phyloP scores from a whole-genome alignment of 2,113 vertebrate genomes.

The Callopanchax toddi region DNA sequence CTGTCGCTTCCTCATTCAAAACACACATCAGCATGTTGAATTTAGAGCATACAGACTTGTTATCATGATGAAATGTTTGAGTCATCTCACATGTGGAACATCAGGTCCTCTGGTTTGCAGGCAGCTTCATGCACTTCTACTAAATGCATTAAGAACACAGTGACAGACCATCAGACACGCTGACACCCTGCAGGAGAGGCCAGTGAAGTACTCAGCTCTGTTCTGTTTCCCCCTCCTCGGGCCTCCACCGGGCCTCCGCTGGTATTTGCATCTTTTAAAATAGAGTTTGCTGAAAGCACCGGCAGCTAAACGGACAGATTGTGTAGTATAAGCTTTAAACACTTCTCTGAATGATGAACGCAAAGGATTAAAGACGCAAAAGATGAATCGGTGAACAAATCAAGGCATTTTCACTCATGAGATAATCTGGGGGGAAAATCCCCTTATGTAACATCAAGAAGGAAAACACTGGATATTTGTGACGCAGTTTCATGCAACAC shows the following conservation, averaged over 20 bases:
- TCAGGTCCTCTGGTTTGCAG: slow-evolving; percentile 3
- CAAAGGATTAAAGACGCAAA: not conserved
- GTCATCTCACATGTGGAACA: slow-evolving; percentile 16
- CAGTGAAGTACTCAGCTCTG: slow-evolving; percentile 33
- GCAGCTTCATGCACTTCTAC: not conserved
- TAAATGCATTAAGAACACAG: slow-evolving; percentile 2
- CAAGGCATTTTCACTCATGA: no score
- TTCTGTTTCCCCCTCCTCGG: slow-evolving; percentile 42
- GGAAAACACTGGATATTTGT: no score
- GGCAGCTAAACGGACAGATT: not conserved
- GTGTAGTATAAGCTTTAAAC: not conserved
- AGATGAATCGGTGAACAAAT: not conserved
- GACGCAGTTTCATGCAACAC: not conserved
- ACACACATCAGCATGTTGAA: slow-evolving; percentile 34
- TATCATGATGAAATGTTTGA: slow-evolving; percentile 18
- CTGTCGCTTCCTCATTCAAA: slow-evolving; percentile 9
- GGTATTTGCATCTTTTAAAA: slow-evolving; percentile 68
- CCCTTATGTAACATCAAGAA: no score
- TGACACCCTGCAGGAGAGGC: slow-evolving; percentile 22
- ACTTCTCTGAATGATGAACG: not conserved
- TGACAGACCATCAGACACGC: slow-evolving; percentile 31
- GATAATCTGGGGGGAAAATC: no score
- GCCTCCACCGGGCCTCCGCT: slow-evolving; percentile 51
- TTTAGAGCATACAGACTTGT: slow-evolving; percentile 2
- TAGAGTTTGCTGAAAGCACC: slow-evolving; percentile 43